phyloP scores from a whole-genome alignment of 2,797 vertebrate species.

The Brachymystax lenok region DNA sequence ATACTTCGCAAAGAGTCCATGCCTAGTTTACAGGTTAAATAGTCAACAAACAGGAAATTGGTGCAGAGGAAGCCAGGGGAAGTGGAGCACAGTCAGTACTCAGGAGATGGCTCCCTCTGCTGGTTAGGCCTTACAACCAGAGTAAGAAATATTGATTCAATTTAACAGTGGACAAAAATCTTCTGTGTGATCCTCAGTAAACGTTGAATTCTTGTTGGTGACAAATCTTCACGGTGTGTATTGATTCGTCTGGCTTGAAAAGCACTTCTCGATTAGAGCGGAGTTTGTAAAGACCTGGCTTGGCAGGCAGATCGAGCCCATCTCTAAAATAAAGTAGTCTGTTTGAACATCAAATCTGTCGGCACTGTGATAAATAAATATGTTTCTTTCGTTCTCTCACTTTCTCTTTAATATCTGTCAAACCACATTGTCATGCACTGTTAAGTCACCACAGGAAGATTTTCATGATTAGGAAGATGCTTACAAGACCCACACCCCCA shows the following conservation, averaged over 20 bases:
- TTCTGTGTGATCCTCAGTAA: slow-evolving; percentile 20
- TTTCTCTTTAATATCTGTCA: background rate
- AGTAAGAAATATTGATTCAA: slow-evolving; percentile 24
- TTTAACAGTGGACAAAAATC: slow-evolving; percentile 13
- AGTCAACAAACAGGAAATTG: too few species aligned
- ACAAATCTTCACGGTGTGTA: slow-evolving; percentile 16
- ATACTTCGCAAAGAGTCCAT: too few species aligned
- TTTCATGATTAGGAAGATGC: background rate
- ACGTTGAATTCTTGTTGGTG: background rate
- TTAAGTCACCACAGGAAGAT: background rate
- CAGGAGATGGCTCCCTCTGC: too few species aligned
- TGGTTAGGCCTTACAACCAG: too few species aligned
- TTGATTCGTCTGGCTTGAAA: slow-evolving; percentile 34
- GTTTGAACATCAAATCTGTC: background rate
- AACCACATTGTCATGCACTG: background rate
- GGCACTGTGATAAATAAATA: background rate
- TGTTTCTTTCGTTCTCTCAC: background rate
- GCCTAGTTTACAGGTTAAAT: too few species aligned
- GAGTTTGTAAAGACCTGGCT: slow-evolving; percentile 31
- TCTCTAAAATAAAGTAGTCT: slow-evolving; percentile 23
- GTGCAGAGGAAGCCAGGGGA: too few species aligned
- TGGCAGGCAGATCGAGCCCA: slow-evolving; percentile 24
- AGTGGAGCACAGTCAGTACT: too few species aligned
- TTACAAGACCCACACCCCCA: too few species aligned
- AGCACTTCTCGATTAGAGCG: slow-evolving; percentile 20